Base-by-base conservation (phyloP, 2,888 invertebrate genomes). In the Hecatera dysodea region DNA sequence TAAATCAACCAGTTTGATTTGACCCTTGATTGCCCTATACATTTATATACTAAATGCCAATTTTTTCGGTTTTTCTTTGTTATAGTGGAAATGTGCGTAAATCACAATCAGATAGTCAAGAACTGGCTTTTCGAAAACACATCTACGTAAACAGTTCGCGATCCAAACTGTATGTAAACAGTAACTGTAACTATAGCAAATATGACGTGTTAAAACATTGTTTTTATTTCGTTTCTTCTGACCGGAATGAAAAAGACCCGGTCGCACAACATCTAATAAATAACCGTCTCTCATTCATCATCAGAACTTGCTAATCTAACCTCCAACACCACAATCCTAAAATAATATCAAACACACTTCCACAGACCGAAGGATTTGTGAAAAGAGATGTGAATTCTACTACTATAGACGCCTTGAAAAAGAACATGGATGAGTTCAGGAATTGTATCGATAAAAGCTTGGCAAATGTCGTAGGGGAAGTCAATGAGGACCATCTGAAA, bases 401-500 rank as follows among this genome's bases (percentile, higher is more conserved):
- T 44, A 12, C 61, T 2, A 4, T 92, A 61, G 89, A 88, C 1
- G 80, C 89, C 0, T 83, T 94, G 61, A 91, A 93, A 70, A 87
- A 82, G 57, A 93, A 92, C 50, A 84, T 94, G 81, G 92, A 94
- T 11, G 87, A 90, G 50, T 89, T 95, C 73, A 88, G 84, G 59
- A 88, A 85, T 17, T 94, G 94, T 73, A 75, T 95, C 19, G 95
- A 95, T 72, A 89, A 93, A 77, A 89, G 87, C 36, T 72, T 95
- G 33, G 92, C 93, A 0, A 88, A 81, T 56, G 87, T 90, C 1
- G 89, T 91, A 0, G 90, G 87, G 2, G 91, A 93, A 17, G 89
- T 94, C 27, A 91, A 92, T 46, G 91, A 90, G 55, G 91, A 94
- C 29, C 93, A 93, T 71, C 72, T 95, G 27, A 90, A 93, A 66